Evolutionary conservation across 2,888 invertebrate genomes (phyloP), one percentile per base, ranked within the genome.

Genomic region (Serrognathus titanus): DNA sequence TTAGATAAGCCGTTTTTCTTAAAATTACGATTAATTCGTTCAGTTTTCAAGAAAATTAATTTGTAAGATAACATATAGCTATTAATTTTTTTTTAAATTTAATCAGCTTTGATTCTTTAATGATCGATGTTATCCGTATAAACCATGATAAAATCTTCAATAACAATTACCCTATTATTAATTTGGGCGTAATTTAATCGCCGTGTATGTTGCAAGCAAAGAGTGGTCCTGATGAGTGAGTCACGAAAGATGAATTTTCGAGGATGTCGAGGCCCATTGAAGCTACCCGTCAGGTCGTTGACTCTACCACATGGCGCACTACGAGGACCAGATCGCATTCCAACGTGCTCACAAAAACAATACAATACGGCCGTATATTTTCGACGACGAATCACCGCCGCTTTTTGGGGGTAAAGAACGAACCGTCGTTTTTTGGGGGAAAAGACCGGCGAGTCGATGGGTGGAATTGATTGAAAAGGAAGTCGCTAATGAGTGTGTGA

Each of bases 291-390:
- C 54, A 59, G 65, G 70, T 70, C 70, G 67, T 68, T 70, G 70
- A 70, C 70, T 63, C 60, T 53, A 55, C 67, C 66, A 69, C 69
- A 68, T 69, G 68, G 68, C 65, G 49, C 57, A 59, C 61, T 59
- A 58, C 55, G 57, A 60, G 57, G 62, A 59, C 64, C 63, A 63
- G 65, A 64, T 64, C 66, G 69, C 69, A 69, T 70, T 69, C 69
- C 69, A 62, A 55, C 60, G 62, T 58, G 55, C 59, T 60, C 59
- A 58, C 61, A 64, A 64, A 66, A 66, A 66, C 65, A 63, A 58
- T 62, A 61, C 49, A 55, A 56, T 43, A 38, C 53, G 54, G 50
- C 52, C 56, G 54, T 58, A 58, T 60, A 61, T 62, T 7, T 31
- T 31, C 24, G 24, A 31, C 24, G 24, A 31, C 24, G 24, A 31